Evolutionary conservation across 1,140 invertebrate genomes (phyloP), one percentile per base, ranked within the genome.

Genomic region (Scaptomyza hsui): DNA sequence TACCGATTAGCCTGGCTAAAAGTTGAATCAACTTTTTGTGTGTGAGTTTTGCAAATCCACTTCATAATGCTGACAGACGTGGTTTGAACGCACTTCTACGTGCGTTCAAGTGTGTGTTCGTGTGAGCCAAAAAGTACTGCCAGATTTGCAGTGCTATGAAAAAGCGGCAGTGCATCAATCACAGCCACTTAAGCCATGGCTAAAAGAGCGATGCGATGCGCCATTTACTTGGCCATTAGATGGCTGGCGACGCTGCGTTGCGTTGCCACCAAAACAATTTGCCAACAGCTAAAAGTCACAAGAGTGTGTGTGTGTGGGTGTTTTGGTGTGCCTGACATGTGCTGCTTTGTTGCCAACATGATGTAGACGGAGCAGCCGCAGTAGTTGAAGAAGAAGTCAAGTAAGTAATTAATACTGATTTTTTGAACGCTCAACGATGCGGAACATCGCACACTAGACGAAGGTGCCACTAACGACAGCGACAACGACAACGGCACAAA

Each of bases 341-440:
- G 61, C 48, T 45, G 21, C 32, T 51, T 29, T 29, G 26, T 29
- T 29, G 6, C 26, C 26, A 29, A 29, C 26, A 29, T 29, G 26
- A 9, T 67, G 63, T 18, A 32, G 48, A 10, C 16, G 19, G 15
- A 59, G 52, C 26, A 51, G 18, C 32, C 42, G 61, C 48, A 72
- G 52, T 39, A 26, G 42, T 26, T 39, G 60, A 73, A 69, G 26
- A 69, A 79, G 47, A 64, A 67, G 70, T 75, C 76, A 35, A 45
- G 44, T 19, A 53, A 75, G 82, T 86, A 86, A 86, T 86, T 86
- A 86, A 86, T 78, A 88, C 81, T 77, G 81, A 86, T 86, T 88
- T 67, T 60, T 78, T 61, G 59, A 35, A 48, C 65, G 70, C 70
- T 44, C 69, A 64, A 61, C 60, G 65, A 63, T 67, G 78, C 78